Evolutionary conservation across 2,888 invertebrate genomes (phyloP).

Genomic region (Pristionchus exspectatus): DNA sequence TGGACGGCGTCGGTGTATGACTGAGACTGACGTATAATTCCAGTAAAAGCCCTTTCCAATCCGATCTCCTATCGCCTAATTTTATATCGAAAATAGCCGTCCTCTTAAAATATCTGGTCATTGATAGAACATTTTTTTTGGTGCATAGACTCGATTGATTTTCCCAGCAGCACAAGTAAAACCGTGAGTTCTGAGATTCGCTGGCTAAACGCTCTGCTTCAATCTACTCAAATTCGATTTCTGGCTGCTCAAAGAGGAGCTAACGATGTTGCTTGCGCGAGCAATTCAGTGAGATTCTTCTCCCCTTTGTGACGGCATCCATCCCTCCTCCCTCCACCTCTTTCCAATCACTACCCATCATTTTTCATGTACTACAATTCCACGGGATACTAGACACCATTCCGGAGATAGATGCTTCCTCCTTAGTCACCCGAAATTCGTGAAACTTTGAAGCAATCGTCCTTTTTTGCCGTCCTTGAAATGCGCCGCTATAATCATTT

Average conservation of each 20-base stretch:
- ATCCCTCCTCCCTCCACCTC: background rate
- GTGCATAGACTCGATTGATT: background rate
- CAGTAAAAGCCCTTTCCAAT: background rate
- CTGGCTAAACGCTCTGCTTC: background rate
- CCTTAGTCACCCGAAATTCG: constrained; percentile 12
- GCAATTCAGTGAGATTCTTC: background rate
- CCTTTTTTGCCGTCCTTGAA: background rate
- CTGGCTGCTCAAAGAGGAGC: background rate
- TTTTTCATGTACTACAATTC: constrained; percentile 1
- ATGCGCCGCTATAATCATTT: background rate
- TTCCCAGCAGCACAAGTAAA: background rate
- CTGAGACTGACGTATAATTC: constrained; percentile 14
- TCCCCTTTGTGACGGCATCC: background rate
- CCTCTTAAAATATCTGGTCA: background rate
- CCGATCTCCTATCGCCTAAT: background rate
- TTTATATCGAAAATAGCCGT: background rate
- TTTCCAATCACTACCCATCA: constrained; percentile 23
- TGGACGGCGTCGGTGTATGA: background rate
- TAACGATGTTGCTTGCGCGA: constrained; percentile 24
- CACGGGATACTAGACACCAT: background rate
- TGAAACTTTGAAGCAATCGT: background rate
- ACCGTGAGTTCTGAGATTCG: background rate
- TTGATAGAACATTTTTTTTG: background rate
- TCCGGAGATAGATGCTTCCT: background rate
- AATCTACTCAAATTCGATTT: constrained; percentile 1